Evolutionary conservation across 2,797 vertebrate species (phyloP).

Genomic region (Xenentodon cancila): DNA sequence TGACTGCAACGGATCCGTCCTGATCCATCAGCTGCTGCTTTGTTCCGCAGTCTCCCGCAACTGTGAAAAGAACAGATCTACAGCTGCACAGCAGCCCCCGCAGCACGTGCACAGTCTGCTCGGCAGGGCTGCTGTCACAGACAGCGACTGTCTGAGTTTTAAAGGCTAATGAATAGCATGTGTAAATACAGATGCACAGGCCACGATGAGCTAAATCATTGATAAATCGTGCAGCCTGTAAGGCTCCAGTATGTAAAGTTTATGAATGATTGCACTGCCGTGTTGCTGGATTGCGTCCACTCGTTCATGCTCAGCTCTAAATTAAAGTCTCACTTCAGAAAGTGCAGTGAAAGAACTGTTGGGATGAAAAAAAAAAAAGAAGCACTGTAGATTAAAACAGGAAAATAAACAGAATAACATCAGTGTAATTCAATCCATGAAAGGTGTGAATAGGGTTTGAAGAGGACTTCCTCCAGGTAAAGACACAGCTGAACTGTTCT

Average conservation of each 20-base stretch:
- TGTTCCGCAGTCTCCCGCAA: conserved; percentile 39
- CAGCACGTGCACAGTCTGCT: conserved; percentile 42
- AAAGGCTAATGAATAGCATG: conserved; percentile 32
- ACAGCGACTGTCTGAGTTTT: conserved; percentile 33
- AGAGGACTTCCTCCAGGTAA: conserved; percentile 39
- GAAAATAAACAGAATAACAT: conserved; percentile 8
- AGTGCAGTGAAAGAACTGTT: too few relatives aligned
- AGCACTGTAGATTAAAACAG: conserved; percentile 14
- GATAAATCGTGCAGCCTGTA: conserved; percentile 5
- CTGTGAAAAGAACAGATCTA: conserved; percentile 38
- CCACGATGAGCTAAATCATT: conserved; percentile 8
- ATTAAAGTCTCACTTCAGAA: too few relatives aligned
- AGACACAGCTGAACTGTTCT: conserved; percentile 35
- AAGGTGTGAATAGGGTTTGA: conserved; percentile 33
- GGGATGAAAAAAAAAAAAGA: background rate
- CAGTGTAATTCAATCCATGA: conserved; percentile 41
- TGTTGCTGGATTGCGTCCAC: background rate
- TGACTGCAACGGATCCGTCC: conserved; percentile 21
- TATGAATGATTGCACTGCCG: conserved; percentile 1
- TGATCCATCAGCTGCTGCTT: conserved; percentile 52
- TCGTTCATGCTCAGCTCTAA: background rate
- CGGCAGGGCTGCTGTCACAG: conserved; percentile 32
- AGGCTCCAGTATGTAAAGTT: background rate
- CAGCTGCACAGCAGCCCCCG: conserved; percentile 52
- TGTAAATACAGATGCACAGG: conserved; percentile 30